These are phyloP conservation scores for Heliconius hermathena DNA, from an alignment of 1,140 invertebrate species.

Conservation along the genomic window DNA sequence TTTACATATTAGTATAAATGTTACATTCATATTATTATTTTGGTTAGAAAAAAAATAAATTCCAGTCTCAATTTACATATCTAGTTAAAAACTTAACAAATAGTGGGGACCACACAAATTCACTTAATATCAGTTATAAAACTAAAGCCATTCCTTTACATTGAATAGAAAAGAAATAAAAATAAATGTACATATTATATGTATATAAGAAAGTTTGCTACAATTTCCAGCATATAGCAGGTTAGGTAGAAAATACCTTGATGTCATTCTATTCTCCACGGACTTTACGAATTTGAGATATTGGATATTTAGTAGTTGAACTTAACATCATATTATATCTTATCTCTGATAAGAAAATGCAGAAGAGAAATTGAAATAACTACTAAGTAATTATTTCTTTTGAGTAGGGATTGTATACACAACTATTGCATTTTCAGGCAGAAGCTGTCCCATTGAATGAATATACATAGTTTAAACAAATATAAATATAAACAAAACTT, in stretches of 20 bases:
- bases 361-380: background rate
- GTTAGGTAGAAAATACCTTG: no score
- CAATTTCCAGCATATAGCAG: no score
- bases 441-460: no score
- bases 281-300: no score
- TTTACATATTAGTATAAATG: conserved; percentile 21
- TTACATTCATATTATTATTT: conserved; percentile 17
- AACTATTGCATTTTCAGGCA: no score
- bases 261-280: no score
- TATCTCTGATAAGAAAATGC: no score
- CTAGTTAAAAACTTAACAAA: conserved; percentile 12
- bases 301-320: no score
- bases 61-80: conserved; percentile 17
- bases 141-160: background rate
- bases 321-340: no score
- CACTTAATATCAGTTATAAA: conserved; percentile 5
- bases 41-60: conserved; percentile 22
- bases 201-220: background rate
- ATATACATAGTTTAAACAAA: background rate
- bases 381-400: no score
- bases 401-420: background rate
- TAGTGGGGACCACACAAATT: background rate
- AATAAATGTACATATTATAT: background rate
- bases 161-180: background rate
- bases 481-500: background rate